These are phyloP conservation scores for Ramazzottius varieornatus DNA, from an alignment of 2,888 invertebrate genomes.

Conservation along the genomic window DNA sequence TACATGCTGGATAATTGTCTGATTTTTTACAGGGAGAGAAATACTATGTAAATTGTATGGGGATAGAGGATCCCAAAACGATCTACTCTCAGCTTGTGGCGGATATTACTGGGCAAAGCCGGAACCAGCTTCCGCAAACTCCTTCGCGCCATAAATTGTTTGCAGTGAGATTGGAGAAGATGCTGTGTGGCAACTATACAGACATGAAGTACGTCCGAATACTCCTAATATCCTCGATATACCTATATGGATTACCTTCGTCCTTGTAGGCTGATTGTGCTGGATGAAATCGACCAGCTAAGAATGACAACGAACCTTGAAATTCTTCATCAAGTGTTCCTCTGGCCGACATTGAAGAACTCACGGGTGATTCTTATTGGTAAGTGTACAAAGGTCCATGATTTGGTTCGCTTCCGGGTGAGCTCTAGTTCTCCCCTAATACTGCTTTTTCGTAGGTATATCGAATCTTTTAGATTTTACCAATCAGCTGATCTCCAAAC, in stretches of 20 bases:
- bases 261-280: conserved; percentile 33
- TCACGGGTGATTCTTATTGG: conserved; percentile 55
- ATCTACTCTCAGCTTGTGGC: background rate
- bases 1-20: no score
- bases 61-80: background rate
- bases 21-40: background rate
- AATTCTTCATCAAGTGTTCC: conserved; percentile 69
- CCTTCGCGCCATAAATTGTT: background rate
- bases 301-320: conserved; percentile 45
- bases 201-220: background rate
- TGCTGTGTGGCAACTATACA: background rate
- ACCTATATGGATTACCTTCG: no score
- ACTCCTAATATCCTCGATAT: background rate
- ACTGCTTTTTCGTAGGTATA: background rate
- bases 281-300: conserved; percentile 87
- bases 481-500: background rate
- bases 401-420: no score
- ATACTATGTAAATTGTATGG: conserved; percentile 6
- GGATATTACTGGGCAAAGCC: background rate
- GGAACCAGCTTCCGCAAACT: background rate
- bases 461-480: background rate
- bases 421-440: background rate
- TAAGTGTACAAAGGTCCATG: no score
- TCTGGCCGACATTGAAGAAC: conserved; percentile 49
- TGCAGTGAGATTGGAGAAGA: background rate